Percentiles rank a stretch among this genome's conserved stretches.
phyloP scores from a whole-genome alignment of 2,113 vertebrate genomes.

The Coreoperca whiteheadi region DNA sequence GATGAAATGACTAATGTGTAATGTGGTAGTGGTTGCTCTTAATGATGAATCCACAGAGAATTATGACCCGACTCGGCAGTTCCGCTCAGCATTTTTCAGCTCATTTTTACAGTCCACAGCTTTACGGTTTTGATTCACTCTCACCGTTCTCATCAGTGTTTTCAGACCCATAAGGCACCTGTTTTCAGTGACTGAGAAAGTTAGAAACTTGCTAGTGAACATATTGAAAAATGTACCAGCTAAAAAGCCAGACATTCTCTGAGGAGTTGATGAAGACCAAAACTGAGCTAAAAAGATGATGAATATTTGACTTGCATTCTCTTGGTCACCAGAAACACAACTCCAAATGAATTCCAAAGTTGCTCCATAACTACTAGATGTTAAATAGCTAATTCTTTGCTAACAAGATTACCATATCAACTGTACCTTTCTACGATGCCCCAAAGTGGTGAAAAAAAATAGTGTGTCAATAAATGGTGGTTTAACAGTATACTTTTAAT shows the following conservation, averaged over 20 bases:
- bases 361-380: background rate
- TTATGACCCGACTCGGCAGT: background rate
- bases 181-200: background rate
- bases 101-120: background rate
- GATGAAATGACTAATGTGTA: background rate
- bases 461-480: too few species aligned
- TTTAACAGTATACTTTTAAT: too few species aligned
- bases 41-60: background rate
- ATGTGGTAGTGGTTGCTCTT: background rate
- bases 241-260: background rate
- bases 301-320: background rate
- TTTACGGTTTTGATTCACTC: background rate
- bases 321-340: background rate
- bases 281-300: background rate
- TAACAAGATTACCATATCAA: too few species aligned
- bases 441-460: too few species aligned
- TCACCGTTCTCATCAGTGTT: background rate
- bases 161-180: accelerated
- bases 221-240: background rate
- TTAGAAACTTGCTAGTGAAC: background rate
- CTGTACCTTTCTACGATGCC: too few species aligned
- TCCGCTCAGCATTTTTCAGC: background rate
- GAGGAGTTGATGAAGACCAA: background rate
- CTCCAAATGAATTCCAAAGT: background rate
- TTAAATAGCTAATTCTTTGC: background rate